phyloP scores from a whole-genome alignment of 2,797 vertebrate species.

The Oceanodroma leucorhoa region DNA sequence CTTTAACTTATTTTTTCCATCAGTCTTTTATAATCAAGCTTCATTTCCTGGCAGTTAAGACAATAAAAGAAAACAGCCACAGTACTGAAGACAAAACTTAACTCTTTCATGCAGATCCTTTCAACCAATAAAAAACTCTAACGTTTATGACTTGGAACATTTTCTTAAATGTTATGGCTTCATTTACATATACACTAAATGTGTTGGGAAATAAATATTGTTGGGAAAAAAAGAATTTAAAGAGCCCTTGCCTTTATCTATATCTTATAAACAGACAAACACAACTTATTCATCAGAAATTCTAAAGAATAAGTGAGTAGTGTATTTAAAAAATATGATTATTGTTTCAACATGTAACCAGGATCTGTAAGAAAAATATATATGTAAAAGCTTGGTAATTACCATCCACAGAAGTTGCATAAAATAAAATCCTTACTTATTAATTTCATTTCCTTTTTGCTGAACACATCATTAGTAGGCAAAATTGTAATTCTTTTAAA shows the following conservation, averaged over 20 bases:
- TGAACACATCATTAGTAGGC: neutral
- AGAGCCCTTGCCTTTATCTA: neutral
- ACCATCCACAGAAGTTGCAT: neutral
- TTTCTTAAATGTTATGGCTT: conserved; percentile 15
- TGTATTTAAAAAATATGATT: neutral
- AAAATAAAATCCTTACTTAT: neutral
- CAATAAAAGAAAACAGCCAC: conserved; percentile 41
- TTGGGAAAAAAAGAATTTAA: neutral
- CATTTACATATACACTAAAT: conserved; percentile 17
- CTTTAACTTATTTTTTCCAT: conserved; percentile 28
- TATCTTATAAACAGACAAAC: neutral
- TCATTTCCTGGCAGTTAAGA: conserved; percentile 66
- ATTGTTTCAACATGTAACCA: neutral
- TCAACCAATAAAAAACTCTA: conserved; percentile 5
- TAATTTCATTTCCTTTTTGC: neutral
- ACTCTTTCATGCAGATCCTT: conserved; percentile 28
- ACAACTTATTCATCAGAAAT: neutral
- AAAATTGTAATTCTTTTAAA: conserved; percentile 9
- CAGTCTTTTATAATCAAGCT: conserved; percentile 44
- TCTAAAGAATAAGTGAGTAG: neutral
- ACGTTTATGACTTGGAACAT: neutral
- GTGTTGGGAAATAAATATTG: neutral
- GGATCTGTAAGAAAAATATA: neutral
- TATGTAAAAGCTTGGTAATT: neutral
- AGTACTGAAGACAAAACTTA: conserved; percentile 20